Evolutionary conservation across 2,797 vertebrate genomes (phyloP).

Genomic region (Rallus crepitans): DNA sequence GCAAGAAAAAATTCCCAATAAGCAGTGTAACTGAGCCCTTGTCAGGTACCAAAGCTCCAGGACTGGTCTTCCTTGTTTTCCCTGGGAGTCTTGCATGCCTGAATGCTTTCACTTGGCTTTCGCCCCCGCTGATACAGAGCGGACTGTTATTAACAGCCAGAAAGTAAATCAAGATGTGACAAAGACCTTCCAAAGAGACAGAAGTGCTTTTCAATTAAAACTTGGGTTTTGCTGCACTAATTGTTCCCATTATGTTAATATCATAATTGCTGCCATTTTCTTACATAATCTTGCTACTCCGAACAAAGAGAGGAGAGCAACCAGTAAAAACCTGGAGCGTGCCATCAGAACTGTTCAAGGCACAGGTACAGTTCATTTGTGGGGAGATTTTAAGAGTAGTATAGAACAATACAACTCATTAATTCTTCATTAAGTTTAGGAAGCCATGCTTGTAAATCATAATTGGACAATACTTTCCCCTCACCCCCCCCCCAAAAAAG

Average conservation of each 20-base stretch:
- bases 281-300: not conserved
- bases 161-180: not conserved
- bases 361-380: constrained; percentile 1
- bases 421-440: constrained; percentile 35
- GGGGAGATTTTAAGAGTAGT: not conserved
- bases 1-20: not conserved
- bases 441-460: constrained; percentile 41
- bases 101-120: not conserved
- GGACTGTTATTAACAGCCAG: not conserved
- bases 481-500: fast-evolving
- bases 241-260: constrained; percentile 28
- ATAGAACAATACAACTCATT: not conserved
- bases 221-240: not conserved
- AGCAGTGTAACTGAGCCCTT: not conserved
- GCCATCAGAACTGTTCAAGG: not conserved
- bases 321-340: not conserved
- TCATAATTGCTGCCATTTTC: constrained; percentile 10
- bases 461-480: not conserved
- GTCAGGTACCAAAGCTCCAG: not conserved
- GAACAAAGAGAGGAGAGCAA: not conserved
- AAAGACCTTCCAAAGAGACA: not conserved
- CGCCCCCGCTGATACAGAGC: not conserved
- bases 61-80: not conserved
- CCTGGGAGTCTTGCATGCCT: not conserved
- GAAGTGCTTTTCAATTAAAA: not conserved